Evolutionary conservation across 2,797 vertebrate species (phyloP).

Genomic region (Sebastes steindachneri): DNA sequence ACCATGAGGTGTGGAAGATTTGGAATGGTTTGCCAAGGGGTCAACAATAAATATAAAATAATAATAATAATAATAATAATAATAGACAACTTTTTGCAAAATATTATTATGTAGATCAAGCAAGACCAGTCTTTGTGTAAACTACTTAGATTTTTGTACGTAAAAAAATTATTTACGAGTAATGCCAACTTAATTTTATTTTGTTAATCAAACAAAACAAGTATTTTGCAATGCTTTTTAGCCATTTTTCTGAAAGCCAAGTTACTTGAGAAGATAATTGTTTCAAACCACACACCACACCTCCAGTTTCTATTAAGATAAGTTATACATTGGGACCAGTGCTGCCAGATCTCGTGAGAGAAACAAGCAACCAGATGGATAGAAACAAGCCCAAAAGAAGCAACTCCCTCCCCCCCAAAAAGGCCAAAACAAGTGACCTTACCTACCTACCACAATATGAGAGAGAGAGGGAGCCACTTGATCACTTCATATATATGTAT

Average conservation of each 20-base stretch:
- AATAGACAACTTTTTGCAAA: background rate
- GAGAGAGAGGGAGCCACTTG: too few relatives aligned
- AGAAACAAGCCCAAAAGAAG: too few relatives aligned
- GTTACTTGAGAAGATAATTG: background rate
- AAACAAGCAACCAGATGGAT: too few relatives aligned
- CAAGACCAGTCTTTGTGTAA: background rate
- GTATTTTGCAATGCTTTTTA: background rate
- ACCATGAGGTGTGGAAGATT: background rate
- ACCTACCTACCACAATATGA: too few relatives aligned
- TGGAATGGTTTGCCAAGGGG: background rate
- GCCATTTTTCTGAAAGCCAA: background rate
- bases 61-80: background rate
- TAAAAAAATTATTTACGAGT: background rate
- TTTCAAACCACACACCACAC: background rate
- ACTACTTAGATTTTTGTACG: background rate
- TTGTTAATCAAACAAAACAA: background rate
- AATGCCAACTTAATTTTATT: background rate
- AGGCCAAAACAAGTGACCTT: too few relatives aligned
- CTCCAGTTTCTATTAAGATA: background rate
- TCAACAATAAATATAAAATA: background rate
- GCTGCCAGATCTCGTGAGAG: background rate
- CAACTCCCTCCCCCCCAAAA: too few relatives aligned
- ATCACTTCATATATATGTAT: too few relatives aligned
- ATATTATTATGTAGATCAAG: background rate
- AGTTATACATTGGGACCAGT: background rate